A percentile compares a stretch with the other conserved stretches of the same genome.
Evolutionary conservation across 2,888 invertebrate species (phyloP).

Genomic region (Philopedon plagiatum): DNA sequence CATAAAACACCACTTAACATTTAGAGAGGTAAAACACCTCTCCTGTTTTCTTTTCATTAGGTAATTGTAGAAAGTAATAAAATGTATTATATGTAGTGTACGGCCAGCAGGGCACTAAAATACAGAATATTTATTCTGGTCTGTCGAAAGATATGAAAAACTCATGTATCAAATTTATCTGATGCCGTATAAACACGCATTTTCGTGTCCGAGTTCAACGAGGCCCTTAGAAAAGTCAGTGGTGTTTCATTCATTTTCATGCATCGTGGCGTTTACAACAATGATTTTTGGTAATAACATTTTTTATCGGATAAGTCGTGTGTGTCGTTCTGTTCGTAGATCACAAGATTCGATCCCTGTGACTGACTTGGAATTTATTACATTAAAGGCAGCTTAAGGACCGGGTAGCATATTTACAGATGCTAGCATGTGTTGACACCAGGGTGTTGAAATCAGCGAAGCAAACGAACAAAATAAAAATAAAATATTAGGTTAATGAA

Average conservation of each 20-base stretch:
- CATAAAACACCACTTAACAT: constrained; percentile 8
- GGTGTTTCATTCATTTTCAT: constrained; percentile 2
- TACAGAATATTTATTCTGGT: constrained; percentile 44
- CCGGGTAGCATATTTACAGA: too few species aligned
- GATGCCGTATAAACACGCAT: constrained; percentile 46
- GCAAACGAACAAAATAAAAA: too few species aligned
- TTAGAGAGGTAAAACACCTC: neutral
- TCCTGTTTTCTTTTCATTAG: constrained; percentile 6
- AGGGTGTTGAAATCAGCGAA: too few species aligned
- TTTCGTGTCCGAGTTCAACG: constrained; percentile 28
- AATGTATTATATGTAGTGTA: constrained; percentile 12
- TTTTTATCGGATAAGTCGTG: too few species aligned
- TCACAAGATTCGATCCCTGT: too few species aligned
- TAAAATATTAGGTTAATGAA: too few species aligned
- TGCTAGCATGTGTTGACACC: too few species aligned
- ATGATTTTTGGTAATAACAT: too few species aligned
- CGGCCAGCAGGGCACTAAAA: constrained; percentile 20
- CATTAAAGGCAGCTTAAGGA: too few species aligned
- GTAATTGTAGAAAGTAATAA: constrained; percentile 36
- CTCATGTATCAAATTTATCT: constrained; percentile 50
- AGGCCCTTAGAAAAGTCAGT: constrained; percentile 19
- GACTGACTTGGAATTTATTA: too few species aligned
- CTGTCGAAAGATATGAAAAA: constrained; percentile 52
- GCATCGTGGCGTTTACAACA: neutral
- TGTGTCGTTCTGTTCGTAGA: too few species aligned